Evolutionary conservation across 2,113 vertebrate species (phyloP).

Genomic region (Chauna torquata): DNA sequence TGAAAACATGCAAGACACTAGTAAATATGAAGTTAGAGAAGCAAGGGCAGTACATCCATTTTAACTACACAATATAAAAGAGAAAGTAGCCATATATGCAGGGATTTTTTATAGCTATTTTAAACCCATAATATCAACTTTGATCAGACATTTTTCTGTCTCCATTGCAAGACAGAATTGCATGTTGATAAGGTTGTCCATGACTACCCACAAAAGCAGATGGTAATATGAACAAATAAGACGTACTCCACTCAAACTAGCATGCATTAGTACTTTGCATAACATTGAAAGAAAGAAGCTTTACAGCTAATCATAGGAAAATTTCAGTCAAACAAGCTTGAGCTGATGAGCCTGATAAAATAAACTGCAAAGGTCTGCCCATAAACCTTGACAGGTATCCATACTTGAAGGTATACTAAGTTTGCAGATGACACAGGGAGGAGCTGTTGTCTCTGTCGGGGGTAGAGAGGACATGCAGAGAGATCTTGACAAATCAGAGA

Average conservation of each 20-base stretch:
- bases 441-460: too few relatives aligned
- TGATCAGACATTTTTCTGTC: neutral
- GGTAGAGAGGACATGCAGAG: too few relatives aligned
- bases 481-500: too few relatives aligned
- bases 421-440: too few relatives aligned
- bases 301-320: neutral
- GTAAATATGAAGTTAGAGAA: neutral
- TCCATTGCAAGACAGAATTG: neutral
- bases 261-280: neutral
- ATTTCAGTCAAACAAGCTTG: neutral
- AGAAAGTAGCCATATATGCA: neutral
- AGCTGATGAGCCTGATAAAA: neutral
- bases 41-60: neutral
- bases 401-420: too few relatives aligned
- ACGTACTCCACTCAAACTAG: neutral
- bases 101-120: neutral
- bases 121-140: neutral
- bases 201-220: neutral
- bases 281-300: neutral
- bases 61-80: neutral
- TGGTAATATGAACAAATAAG: neutral
- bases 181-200: fast-evolving
- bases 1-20: neutral
- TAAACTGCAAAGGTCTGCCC: neutral
- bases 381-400: neutral